These are phyloP conservation scores for Anoncus sp. DNA, from an alignment of 2,888 invertebrate genomes.

Conservation along the genomic window DNA sequence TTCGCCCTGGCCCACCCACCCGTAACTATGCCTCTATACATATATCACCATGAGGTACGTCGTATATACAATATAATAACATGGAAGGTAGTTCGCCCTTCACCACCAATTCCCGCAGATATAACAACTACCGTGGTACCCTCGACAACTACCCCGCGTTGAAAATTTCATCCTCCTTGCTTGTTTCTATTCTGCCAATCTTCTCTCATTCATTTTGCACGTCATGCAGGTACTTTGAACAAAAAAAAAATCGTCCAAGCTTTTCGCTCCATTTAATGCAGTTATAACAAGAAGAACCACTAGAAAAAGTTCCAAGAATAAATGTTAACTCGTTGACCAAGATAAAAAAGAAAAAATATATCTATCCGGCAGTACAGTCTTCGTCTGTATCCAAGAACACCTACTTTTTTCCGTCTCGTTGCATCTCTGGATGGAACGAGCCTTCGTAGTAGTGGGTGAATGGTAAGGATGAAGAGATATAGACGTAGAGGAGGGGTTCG, in stretches of 20 bases:
- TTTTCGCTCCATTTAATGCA: background rate
- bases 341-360: background rate
- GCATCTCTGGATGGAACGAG: constrained; percentile 15
- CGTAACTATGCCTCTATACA: constrained; percentile 26
- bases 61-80: constrained; percentile 14
- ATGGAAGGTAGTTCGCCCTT: constrained; percentile 32
- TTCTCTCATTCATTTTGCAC: background rate
- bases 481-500: background rate
- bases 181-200: background rate
- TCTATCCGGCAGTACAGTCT: constrained; percentile 10
- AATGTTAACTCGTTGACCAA: background rate
- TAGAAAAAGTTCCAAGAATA: background rate
- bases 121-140: constrained; percentile 33
- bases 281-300: background rate
- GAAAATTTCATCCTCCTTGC: constrained; percentile 14
- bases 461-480: constrained; percentile 2
- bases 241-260: background rate
- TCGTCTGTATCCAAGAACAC: constrained; percentile 7
- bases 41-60: constrained; percentile 5
- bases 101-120: constrained; percentile 31
- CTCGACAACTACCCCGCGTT: constrained; percentile 23
- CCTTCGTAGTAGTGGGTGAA: constrained; percentile 18
- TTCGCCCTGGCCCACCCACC: constrained; percentile 64
- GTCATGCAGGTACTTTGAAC: background rate
- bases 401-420: constrained; percentile 36